Base-by-base conservation (phyloP, 2,888 invertebrate species). In the Xestia xanthographa region DNA sequence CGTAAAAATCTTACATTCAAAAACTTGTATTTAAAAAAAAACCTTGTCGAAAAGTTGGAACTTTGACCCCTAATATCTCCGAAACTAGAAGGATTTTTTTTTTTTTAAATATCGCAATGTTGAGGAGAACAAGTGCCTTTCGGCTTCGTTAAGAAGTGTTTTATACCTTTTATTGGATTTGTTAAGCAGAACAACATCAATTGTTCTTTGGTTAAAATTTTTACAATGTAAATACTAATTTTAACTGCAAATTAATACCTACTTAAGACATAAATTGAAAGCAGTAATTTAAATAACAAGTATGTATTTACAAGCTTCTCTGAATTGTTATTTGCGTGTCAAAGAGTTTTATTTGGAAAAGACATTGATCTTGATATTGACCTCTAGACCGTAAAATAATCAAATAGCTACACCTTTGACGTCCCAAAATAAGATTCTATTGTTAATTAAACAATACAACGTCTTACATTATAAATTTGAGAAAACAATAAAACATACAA, bases 371-470 rank as follows among this genome's bases (percentile, higher is more conserved):
- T n/a, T 48, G 45, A 29, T 62, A 20, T 56, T 58, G 62, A 17
- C 72, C 53, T 38, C 38, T 29, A 63, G 80, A 73, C 73, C 53
- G 53, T 77, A 34, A 72, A 80, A 80, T 72, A 38, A 45, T 38
- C n/a, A 14, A 62, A 38, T 1, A 62, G 4, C 12, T 12, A 22
- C 50, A 14, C 26, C 29, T 80, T 53, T 8, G 29, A 2, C 3
- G 14, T n/a, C n/a, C n/a, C 9, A 20, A 76, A 66, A 38, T 26
- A 58, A 22, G 29, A 20, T 29, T n/a, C 3, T 74, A 5, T 38
- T 65, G 5, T 45, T 48, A 29, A 76, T 11, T 43, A 43, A 22
- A 62, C 48, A 48, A 11, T 45, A 45, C 5, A 56, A 50, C 20
- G 11, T 41, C 20, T n/a, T 29, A 22, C 3, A 29, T 22, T 43